These are phyloP conservation scores for Chaetodon trifasciatus DNA, from an alignment of 2,797 vertebrate species.

Conservation along the genomic window DNA sequence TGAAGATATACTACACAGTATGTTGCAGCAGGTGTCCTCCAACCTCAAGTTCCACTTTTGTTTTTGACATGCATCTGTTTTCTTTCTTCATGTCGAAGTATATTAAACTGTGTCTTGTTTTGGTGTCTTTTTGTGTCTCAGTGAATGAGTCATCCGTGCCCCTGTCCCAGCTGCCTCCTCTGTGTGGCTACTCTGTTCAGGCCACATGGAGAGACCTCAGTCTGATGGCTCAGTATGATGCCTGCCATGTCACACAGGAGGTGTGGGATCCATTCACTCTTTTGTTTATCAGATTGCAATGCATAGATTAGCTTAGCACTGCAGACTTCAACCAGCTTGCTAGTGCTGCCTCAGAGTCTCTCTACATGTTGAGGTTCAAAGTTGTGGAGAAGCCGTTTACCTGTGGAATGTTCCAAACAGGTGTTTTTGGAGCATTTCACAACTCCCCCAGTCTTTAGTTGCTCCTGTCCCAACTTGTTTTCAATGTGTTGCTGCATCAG, in stretches of 20 bases:
- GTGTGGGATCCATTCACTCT: constrained; percentile 19
- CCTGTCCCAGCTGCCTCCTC: constrained; percentile 64
- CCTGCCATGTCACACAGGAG: constrained; percentile 74
- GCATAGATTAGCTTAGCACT: background rate
- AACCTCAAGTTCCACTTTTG: rapidly evolving
- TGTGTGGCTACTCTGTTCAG: constrained; percentile 74
- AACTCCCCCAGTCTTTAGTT: too few relatives aligned
- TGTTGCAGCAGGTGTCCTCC: background rate
- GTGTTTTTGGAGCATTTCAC: too few relatives aligned
- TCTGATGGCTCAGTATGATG: constrained; percentile 63
- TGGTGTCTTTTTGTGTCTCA: constrained; percentile 38
- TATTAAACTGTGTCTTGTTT: background rate
- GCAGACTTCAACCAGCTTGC: background rate
- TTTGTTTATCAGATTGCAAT: background rate
- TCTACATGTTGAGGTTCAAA: too few relatives aligned
- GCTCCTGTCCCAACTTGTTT: too few relatives aligned
- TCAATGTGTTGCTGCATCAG: too few relatives aligned
- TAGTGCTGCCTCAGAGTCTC: background rate
- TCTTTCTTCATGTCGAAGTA: background rate
- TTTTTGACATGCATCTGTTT: background rate
- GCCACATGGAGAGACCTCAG: constrained; percentile 65
- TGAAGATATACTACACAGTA: background rate
- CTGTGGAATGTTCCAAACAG: too few relatives aligned
- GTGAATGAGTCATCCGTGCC: constrained; percentile 68
- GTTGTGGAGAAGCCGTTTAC: too few relatives aligned